phyloP scores from a whole-genome alignment of 2,113 vertebrate species.

The Rousettus leschenaultii region DNA sequence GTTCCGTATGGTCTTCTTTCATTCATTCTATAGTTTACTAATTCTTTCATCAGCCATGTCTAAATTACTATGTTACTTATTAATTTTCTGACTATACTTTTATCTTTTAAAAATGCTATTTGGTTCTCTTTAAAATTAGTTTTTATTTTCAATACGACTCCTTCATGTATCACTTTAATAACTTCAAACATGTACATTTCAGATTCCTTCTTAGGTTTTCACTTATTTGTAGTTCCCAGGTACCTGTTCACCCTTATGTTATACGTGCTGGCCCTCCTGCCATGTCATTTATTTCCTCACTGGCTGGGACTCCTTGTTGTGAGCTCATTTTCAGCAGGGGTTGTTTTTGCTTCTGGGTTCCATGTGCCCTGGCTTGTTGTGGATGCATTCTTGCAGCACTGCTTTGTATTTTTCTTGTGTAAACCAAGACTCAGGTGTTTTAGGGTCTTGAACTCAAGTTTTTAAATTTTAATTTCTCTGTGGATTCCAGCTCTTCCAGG shows the following conservation, averaged over 20 bases:
- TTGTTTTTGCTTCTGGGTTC: not conserved
- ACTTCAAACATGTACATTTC: not conserved
- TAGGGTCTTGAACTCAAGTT: not conserved
- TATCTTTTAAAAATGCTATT: not conserved
- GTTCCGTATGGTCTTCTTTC: not conserved
- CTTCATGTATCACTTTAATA: not conserved
- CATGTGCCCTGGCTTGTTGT: not conserved
- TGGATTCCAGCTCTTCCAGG: not conserved
- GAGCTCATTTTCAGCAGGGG: not conserved
- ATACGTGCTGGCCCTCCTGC: not conserved
- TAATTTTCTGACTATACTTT: not conserved
- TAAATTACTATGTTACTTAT: not conserved
- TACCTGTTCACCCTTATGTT: not conserved
- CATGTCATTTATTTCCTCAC: not conserved
- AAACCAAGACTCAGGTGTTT: not conserved
- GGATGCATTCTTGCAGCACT: not conserved
- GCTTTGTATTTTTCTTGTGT: not conserved
- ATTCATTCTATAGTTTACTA: not conserved
- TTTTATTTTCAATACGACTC: conserved; percentile 1
- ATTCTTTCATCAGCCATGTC: not conserved
- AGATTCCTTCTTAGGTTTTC: not conserved
- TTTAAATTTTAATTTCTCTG: not conserved
- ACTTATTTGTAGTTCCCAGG: not conserved
- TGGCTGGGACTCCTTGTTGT: not conserved
- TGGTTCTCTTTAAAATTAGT: conserved; percentile 18